Conservation (phyloP, 2,797 vertebrate genomes). For the Galaxias olidus region DNA sequence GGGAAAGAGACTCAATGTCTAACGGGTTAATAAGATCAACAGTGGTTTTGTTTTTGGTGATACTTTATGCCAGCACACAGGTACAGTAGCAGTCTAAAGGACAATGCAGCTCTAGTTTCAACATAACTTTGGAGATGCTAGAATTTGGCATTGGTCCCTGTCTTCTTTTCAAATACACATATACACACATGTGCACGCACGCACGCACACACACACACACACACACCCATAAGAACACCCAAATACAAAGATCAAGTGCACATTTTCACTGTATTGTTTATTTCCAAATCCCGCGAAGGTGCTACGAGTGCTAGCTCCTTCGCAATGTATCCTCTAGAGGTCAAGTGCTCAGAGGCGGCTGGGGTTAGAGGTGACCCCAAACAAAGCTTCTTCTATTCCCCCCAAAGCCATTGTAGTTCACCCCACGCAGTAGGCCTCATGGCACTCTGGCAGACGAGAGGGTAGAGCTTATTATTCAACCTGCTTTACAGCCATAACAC, state of each 20-base stretch:
- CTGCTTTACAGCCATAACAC: conserved; percentile 42
- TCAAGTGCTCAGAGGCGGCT: conserved; percentile 33
- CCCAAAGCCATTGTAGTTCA: not conserved
- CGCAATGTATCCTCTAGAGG: conserved; percentile 35
- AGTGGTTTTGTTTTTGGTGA: conserved; percentile 15
- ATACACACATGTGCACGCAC: not conserved
- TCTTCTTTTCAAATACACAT: not conserved
- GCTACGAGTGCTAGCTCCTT: conserved; percentile 41
- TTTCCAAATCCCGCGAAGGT: conserved; percentile 47
- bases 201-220: conserved; percentile 1
- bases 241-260: conserved; percentile 23
- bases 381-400: conserved; percentile 51
- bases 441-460: not conserved
- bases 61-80: conserved; percentile 14
- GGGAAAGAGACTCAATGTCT: conserved; percentile 10
- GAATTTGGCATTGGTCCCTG: not conserved
- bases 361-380: conserved; percentile 60
- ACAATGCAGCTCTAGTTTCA: conserved; percentile 15
- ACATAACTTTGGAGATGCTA: conserved; percentile 9
- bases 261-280: conserved; percentile 46
- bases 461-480: conserved; percentile 36
- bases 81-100: conserved; percentile 13
- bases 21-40: conserved; percentile 5
- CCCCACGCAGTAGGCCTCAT: conserved; percentile 8
- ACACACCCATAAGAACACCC: conserved; percentile 13